Evolutionary conservation across 2,113 vertebrate genomes (phyloP), one percentile per base, ranked within the genome.

Genomic region (Tapirus terrestris): DNA sequence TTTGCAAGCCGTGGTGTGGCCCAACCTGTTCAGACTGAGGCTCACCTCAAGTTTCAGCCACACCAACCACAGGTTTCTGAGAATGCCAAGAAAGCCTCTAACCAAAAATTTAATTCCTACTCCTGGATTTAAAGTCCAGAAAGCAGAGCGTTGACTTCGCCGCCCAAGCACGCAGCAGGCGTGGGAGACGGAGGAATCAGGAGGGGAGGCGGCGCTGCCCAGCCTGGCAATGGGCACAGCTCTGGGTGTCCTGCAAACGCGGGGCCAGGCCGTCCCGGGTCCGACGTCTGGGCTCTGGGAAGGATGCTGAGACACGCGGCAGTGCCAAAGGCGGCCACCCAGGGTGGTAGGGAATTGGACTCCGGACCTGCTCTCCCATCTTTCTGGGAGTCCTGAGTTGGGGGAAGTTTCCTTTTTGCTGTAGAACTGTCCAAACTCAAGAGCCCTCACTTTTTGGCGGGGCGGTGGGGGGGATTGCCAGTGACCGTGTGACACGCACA

Each of bases 41-140:
- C 80, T 96, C 45, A 75, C 85, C 92, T 96, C 94, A 87, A 65
- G 60, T 97, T 93, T 95, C 97, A 93, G 82, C 89, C 92, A 93
- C 95, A 65, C 23, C 65, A 80, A 89, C 92, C 95, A 36, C 94
- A 83, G 89, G 67, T 8, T 86, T 56, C 18, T 25, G 94, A 43
- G 94, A 72, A 51, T 56, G 36, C 51, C 89, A 43, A 81, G 31
- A 51, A 27, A 17, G 27, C n/a, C 48, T 91, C 73, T 75, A 48
- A 65, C 76, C n/a, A 70, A 87, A 43, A 75, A 77, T 70, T 60
- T 70, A 60, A 75, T 83, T 96, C 60, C 76, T 96, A 53, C n/a
- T 67, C 53, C 23, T 29, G 91, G 89, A 77, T 67, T 93, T 60
- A 16, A 36, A 70, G 68, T 63, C 31, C 80, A 68, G 91, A 76